Evolutionary conservation across 92 coral and sea anemone genomes (phyloP).

Genomic region (Bergia puertoricense): DNA sequence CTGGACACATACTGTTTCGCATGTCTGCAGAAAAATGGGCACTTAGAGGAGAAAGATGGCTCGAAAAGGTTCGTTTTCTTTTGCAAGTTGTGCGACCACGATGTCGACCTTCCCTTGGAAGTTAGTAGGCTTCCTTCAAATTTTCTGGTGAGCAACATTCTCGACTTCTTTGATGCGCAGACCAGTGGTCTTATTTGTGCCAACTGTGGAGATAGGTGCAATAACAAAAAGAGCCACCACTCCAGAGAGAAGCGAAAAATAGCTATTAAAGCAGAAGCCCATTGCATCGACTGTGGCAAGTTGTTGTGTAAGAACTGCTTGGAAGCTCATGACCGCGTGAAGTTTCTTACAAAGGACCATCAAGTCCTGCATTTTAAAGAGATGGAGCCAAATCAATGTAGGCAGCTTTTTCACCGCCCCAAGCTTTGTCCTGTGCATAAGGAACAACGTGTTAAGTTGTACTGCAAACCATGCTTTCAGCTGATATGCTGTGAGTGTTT

Average conservation of each 20-base stretch:
- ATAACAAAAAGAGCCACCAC: neutral
- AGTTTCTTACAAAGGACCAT: constrained; percentile 13
- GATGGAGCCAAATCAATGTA: constrained; percentile 22
- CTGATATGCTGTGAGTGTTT: constrained; percentile 13
- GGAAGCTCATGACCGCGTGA: constrained; percentile 17
- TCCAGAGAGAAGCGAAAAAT: neutral
- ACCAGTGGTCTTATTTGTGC: constrained; percentile 10
- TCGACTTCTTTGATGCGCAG: constrained; percentile 15
- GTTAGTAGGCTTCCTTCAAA: neutral
- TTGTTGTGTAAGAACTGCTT: neutral
- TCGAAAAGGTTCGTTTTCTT: neutral
- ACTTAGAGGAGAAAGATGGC: neutral
- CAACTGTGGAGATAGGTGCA: neutral
- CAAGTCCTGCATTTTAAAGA: constrained; percentile 1
- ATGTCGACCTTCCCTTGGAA: neutral
- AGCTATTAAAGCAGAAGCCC: constrained; percentile 3
- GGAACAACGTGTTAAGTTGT: constrained; percentile 14
- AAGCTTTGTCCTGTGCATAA: neutral
- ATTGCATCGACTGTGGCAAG: constrained; percentile 5
- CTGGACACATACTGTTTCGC: constrained; percentile 9
- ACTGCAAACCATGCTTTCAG: neutral
- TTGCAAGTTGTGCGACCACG: constrained; percentile 23
- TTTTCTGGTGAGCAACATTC: constrained; percentile 7
- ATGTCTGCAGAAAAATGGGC: constrained; percentile 13
- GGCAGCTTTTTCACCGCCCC: constrained; percentile 12